Percentiles rank a stretch among this genome's conserved stretches.
phyloP scores from a whole-genome alignment of 2,888 invertebrate genomes.

The Marasmarcha lunaedactyla region DNA sequence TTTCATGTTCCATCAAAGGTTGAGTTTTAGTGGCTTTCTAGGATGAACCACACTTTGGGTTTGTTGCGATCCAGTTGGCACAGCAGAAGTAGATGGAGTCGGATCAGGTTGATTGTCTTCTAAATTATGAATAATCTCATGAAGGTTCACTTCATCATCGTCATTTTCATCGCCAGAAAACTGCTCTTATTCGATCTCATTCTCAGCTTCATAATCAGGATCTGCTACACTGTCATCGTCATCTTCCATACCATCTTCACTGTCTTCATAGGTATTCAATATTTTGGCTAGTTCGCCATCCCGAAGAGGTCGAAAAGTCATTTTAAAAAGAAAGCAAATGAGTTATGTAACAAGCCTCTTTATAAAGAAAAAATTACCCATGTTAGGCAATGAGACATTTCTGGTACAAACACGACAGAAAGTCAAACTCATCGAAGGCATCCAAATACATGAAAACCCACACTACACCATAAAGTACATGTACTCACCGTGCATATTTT shows the following conservation, averaged over 20 bases:
- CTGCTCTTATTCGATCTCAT: not conserved
- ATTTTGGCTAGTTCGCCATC: not conserved
- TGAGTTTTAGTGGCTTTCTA: not conserved
- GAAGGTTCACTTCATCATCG: not conserved
- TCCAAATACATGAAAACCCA: not conserved
- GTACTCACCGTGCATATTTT: no score
- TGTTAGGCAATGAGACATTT: no score
- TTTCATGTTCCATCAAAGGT: not conserved
- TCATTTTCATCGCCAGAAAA: not conserved
- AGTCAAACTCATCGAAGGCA: no score
- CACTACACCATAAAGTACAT: not conserved
- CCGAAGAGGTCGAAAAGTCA: not conserved
- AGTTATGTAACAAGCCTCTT: not conserved
- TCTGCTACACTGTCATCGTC: not conserved
- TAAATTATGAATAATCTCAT: not conserved
- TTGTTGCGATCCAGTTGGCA: not conserved
- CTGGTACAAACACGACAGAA: no score
- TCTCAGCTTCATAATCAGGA: not conserved
- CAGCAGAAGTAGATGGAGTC: not conserved
- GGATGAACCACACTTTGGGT: not conserved
- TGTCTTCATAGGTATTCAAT: not conserved
- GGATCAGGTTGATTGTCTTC: not conserved
- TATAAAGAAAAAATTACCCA: no score
- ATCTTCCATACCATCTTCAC: not conserved
- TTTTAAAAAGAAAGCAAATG: not conserved